A percentile compares a stretch with the other conserved stretches of the same genome.
Evolutionary conservation across 2,888 invertebrate genomes (phyloP).

Genomic region (Drosophila picticornis): DNA sequence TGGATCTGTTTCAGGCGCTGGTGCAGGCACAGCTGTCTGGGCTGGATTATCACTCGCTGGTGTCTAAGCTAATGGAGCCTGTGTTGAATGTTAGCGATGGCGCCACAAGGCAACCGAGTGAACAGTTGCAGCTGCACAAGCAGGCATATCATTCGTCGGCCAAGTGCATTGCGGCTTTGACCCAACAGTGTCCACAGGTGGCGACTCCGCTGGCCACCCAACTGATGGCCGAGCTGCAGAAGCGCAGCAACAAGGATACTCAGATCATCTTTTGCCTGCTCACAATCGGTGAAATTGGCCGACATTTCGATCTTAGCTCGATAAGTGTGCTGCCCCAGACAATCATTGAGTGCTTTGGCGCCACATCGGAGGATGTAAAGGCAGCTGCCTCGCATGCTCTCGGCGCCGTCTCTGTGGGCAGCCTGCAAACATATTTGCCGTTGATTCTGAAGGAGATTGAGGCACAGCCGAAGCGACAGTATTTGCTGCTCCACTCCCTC

Average conservation of each 20-base stretch:
- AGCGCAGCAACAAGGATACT: slow-evolving; percentile 88
- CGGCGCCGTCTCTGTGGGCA: slow-evolving; percentile 98
- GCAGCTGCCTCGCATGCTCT: slow-evolving; percentile 98
- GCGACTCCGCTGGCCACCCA: slow-evolving; percentile 89
- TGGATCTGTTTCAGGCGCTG: slow-evolving; percentile 96
- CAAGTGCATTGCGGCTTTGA: slow-evolving; percentile 97
- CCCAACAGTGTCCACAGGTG: slow-evolving; percentile 91
- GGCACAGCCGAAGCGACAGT: slow-evolving; percentile 97
- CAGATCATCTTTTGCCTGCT: slow-evolving; percentile 97
- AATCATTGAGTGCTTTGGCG: slow-evolving; percentile 94
- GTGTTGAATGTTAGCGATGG: slow-evolving; percentile 84
- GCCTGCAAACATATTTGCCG: slow-evolving; percentile 96
- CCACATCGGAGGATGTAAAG: slow-evolving; percentile 98
- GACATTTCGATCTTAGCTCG: slow-evolving; percentile 93
- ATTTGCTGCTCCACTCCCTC: slow-evolving; percentile 97
- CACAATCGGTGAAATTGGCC: slow-evolving; percentile 98
- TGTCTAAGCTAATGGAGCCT: slow-evolving; percentile 91
- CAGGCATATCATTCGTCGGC: slow-evolving; percentile 97
- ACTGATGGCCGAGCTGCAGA: slow-evolving; percentile 90
- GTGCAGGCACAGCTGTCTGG: slow-evolving; percentile 93
- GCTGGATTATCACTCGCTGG: slow-evolving; percentile 92
- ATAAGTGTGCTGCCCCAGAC: slow-evolving; percentile 91
- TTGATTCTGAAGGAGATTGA: slow-evolving; percentile 97
- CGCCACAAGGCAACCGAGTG: slow-evolving; percentile 83
- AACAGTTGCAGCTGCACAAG: slow-evolving; percentile 88